Conservation (phyloP, 2,797 vertebrate genomes). For the Lacerta viridis region DNA sequence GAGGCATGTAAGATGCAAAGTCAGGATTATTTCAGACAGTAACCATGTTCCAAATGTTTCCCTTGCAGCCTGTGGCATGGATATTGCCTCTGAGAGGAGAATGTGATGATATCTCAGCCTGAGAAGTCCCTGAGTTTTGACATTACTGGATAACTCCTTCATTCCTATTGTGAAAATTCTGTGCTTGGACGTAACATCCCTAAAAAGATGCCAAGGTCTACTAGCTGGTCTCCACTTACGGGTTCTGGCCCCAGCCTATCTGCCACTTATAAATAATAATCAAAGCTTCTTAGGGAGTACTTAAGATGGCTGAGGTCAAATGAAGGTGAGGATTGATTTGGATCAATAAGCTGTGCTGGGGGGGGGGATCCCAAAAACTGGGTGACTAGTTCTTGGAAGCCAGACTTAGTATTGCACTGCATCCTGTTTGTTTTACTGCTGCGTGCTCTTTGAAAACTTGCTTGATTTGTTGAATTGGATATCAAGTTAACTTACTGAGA, state of each 20-base stretch:
- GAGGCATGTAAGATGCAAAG: background rate
- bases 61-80: slow-evolving; percentile 68
- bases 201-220: background rate
- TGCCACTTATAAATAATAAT: background rate
- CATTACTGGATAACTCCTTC: background rate
- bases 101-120: background rate
- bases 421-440: background rate
- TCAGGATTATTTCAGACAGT: background rate
- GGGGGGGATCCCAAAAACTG: background rate
- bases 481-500: no score
- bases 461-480: slow-evolving; percentile 7
- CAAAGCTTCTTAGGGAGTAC: background rate
- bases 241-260: background rate
- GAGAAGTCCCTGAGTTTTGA: background rate
- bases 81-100: slow-evolving; percentile 59
- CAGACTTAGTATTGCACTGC: background rate
- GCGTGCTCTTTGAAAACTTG: background rate
- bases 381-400: background rate
- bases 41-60: slow-evolving; percentile 15
- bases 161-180: background rate
- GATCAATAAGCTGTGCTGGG: background rate
- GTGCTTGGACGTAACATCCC: background rate
- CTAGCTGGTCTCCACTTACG: background rate
- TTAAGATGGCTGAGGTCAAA: background rate
- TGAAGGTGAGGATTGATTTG: background rate